Evolutionary conservation across 2,113 vertebrate genomes (phyloP), one percentile per base, ranked within the genome.

Genomic region (Odocoileus virginianus): DNA sequence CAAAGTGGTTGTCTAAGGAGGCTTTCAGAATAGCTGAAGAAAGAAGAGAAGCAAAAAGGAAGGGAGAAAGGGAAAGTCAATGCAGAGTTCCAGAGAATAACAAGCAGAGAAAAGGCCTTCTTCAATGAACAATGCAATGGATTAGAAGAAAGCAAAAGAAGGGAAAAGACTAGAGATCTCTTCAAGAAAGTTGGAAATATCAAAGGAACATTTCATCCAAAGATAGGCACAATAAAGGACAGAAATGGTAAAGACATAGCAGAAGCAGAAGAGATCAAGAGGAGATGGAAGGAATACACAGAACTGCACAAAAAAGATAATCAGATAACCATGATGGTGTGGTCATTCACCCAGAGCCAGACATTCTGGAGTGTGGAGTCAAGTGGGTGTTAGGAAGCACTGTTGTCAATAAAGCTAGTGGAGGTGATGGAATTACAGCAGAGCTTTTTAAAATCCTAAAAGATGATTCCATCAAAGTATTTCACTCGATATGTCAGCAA

Each of bases 281-380:
- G n/a, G 33, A n/a, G 7, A 67, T 19, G 33, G 33, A 67, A n/a
- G n/a, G 61, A 67, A 67, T n/a, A 67, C 61, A 67, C 16, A 67
- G 61, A 67, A 67, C 61, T 67, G 61, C 19, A 67, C 16, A n/a
- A 19, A 67, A 64, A 67, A 67, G 33, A 19, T n/a, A 67, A 16
- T 3, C 9, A 7, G 33, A n/a, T 67, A n/a, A 67, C 16, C 4
- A 5, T 0, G 1, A n/a, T 10, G 33, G 3, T 67, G 8, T 67
- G 61, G 61, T 67, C 61, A n/a, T 17, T 67, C 61, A n/a, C 33
- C 33, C 61, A 67, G 61, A 67, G 33, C 61, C 61, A 67, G 16
- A 67, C 33, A 67, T 19, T 67, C 33, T n/a, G 16, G 33, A n/a
- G 61, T 67, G 33, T 67, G 61, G 61, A 10, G 61, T n/a, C 61